Percentiles rank a stretch among this genome's conserved stretches.
Evolutionary conservation across 2,797 vertebrate genomes (phyloP).

Genomic region (Sebastes variabilis): DNA sequence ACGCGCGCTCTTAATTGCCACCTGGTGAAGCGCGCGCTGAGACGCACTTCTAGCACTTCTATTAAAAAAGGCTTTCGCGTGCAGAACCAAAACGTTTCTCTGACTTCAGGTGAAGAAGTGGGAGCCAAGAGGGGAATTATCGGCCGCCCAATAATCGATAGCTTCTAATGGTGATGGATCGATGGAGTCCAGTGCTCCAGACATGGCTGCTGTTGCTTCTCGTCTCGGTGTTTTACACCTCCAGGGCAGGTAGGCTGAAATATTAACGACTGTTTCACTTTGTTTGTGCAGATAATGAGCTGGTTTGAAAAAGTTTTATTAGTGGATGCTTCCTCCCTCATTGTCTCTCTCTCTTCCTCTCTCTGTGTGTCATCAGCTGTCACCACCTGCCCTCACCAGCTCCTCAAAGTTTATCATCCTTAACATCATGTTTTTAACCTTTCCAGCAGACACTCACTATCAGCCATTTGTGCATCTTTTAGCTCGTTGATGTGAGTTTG

Average conservation of each 20-base stretch:
- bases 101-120: conserved; percentile 40
- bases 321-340: background rate
- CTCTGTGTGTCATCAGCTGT: conserved; percentile 19
- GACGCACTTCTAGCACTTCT: background rate
- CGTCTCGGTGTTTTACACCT: conserved; percentile 21
- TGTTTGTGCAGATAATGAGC: background rate
- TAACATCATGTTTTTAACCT: background rate
- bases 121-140: conserved; percentile 22
- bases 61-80: background rate
- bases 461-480: background rate
- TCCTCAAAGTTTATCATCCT: background rate
- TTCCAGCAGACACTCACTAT: background rate
- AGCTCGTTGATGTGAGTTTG: background rate
- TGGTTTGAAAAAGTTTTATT: background rate
- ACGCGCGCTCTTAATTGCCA: conserved; percentile 32
- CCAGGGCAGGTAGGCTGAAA: conserved; percentile 67
- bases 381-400: conserved; percentile 10
- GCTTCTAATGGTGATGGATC: conserved; percentile 46
- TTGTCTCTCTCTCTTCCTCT: background rate
- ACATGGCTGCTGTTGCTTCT: conserved; percentile 55
- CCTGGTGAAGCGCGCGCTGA: conserved; percentile 7
- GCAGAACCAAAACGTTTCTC: background rate
- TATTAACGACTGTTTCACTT: background rate
- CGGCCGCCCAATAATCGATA: background rate
- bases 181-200: conserved; percentile 40